phyloP scores from a whole-genome alignment of 2,888 invertebrate genomes.

The Alloplasta piceator region DNA sequence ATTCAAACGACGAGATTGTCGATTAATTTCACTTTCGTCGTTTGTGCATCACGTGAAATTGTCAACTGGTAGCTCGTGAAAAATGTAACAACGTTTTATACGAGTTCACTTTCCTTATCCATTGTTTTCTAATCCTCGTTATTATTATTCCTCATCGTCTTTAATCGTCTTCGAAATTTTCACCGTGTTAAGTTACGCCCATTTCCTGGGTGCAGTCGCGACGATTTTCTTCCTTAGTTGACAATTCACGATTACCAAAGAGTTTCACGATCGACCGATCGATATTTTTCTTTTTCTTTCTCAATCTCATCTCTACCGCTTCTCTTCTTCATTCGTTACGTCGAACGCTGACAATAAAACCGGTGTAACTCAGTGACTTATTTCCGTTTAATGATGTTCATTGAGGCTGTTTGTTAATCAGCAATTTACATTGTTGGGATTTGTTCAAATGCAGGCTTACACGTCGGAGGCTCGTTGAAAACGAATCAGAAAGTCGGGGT shows the following conservation, averaged over 20 bases:
- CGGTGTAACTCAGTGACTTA: too few species aligned
- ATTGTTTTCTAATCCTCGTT: constrained; percentile 59
- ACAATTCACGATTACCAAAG: constrained; percentile 32
- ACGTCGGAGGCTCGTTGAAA: constrained; percentile 52
- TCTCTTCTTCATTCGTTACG: constrained; percentile 39
- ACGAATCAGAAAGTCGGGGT: neutral
- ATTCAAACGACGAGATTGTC: too few species aligned
- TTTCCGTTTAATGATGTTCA: too few species aligned
- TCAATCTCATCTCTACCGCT: constrained; percentile 19
- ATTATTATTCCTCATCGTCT: constrained; percentile 55
- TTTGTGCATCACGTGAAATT: constrained; percentile 69
- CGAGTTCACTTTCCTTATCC: constrained; percentile 69
- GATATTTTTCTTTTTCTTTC: constrained; percentile 17
- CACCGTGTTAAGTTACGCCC: constrained; percentile 37
- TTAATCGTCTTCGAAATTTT: constrained; percentile 46
- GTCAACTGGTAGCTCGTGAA: constrained; percentile 74
- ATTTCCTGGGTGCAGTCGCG: constrained; percentile 60
- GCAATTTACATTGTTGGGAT: too few species aligned
- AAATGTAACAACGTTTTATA: constrained; percentile 80
- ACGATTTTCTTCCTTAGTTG: constrained; percentile 33
- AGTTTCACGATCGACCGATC: constrained; percentile 45
- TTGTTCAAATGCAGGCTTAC: constrained; percentile 3
- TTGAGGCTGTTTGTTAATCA: too few species aligned
- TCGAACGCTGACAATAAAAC: too few species aligned
- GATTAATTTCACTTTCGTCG: too few species aligned